These are phyloP conservation scores for Hemiscyllium ocellatum DNA, from an alignment of 2,113 vertebrate species.

Conservation along the genomic window DNA sequence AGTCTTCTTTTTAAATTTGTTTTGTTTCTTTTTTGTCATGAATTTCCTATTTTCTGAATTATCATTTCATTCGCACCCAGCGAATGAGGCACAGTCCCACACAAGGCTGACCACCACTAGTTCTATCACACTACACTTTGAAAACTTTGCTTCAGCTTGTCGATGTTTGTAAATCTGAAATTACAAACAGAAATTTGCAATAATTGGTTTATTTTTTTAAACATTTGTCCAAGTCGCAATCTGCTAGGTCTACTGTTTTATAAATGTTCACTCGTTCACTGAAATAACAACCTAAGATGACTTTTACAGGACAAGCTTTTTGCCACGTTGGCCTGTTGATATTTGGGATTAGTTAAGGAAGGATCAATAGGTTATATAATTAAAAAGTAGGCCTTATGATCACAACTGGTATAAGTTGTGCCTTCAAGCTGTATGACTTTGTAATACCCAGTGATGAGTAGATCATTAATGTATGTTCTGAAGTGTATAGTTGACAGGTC, in stretches of 20 bases:
- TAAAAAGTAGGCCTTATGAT: not conserved
- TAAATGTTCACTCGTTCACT: not conserved
- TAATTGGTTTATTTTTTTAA: not conserved
- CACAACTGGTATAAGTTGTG: not conserved
- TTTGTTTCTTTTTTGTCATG: not conserved
- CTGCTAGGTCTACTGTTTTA: not conserved
- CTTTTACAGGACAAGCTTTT: not conserved
- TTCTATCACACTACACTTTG: not conserved
- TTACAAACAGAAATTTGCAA: not conserved
- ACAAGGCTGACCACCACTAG: not conserved
- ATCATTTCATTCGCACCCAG: not conserved
- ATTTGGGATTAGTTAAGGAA: not conserved
- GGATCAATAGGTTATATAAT: not conserved
- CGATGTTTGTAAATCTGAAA: not conserved
- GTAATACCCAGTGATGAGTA: not conserved
- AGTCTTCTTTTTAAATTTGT: not conserved
- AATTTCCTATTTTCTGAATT: not conserved
- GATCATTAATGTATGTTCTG: not conserved
- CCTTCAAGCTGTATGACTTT: not conserved
- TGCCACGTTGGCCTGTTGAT: not conserved
- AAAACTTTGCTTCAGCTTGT: not conserved
- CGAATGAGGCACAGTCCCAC: not conserved
- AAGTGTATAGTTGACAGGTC: not conserved
- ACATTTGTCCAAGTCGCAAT: not conserved
- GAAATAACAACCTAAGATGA: not conserved